Base-by-base conservation (phyloP, 2,113 vertebrate species). In the Carlito syrichta region DNA sequence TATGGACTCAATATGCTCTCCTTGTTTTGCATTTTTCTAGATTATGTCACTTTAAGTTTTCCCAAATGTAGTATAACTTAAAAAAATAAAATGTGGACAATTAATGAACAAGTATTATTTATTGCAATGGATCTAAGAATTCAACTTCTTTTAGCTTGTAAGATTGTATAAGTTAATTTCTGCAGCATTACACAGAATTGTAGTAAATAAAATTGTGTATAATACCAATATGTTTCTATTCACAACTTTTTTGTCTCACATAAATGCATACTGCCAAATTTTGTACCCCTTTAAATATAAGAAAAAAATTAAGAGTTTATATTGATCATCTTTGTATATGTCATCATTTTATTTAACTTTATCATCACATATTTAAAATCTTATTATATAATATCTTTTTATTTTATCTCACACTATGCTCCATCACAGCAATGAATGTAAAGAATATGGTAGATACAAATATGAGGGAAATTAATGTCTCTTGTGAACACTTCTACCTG, bases 271-370 rank as follows among this genome's bases (percentile, higher is more conserved):
- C 38, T 76, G 17, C n/a, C 63, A 92, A 95, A 50, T 81, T 91
- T 43, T 20, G 1, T 89, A 25, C 6, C 30, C 20, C 82, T 77
- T 69, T 93, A 92, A 71, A 92, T 73, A 82, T 43, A 35, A 91
- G 52, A 79, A 74, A 93, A 82, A n/a, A 93, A 60, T 16, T 89
- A 45, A 91, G 92, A 86, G 30, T 91, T 86, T 90, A 86, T 82
- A 71, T 25, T 60, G 12, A 83, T 54, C n/a, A 78, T 71, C 83
- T 84, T 69, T 89, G 16, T 40, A 27, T 66, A 74, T 56, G 19
- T 13, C 43, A 35, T 56, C 27, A 86, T 88, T 60, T 79, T 52
- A 69, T 52, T 91, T 95, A 32, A 93, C 68, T 45, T 2, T 62
- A 69, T 35, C 22, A 54, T n/a, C 22, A 90, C 4, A 95, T 19